phyloP scores from a whole-genome alignment of 2,113 vertebrate genomes.

The Entelurus aequoreus region DNA sequence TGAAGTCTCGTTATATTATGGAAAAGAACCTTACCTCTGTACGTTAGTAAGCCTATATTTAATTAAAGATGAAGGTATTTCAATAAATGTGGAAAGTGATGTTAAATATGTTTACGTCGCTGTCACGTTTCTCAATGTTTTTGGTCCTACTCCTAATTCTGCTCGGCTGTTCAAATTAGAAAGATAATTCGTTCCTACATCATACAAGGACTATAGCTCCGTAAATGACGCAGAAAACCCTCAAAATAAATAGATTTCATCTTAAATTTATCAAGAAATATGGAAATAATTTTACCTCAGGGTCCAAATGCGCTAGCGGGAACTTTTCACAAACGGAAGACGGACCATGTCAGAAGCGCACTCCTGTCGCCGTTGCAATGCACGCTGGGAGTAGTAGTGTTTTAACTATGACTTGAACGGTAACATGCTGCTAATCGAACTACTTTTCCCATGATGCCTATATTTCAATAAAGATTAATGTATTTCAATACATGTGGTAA shows the following conservation, averaged over 20 bases:
- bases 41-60: neutral
- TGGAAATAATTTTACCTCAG: neutral
- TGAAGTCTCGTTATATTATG: too few relatives aligned
- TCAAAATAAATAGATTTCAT: neutral
- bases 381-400: slow-evolving; percentile 40
- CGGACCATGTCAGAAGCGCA: slow-evolving; percentile 34
- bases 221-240: neutral
- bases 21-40: slow-evolving; percentile 4
- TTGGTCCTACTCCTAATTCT: slow-evolving; percentile 29
- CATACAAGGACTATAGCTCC: neutral
- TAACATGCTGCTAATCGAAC: slow-evolving; percentile 13
- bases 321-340: neutral
- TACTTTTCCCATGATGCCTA: slow-evolving; percentile 55
- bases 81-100: neutral
- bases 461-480: too few relatives aligned
- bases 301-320: neutral
- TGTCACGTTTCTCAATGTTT: slow-evolving; percentile 33
- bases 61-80: neutral
- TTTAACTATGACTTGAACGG: fast-evolving
- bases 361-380: neutral
- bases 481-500: too few relatives aligned
- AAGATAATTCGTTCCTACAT: slow-evolving; percentile 17
- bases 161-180: neutral
- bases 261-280: neutral
- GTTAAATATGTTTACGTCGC: neutral